Percentiles rank a stretch among this genome's conserved stretches.
These are phyloP conservation scores for Mechanitis mazaeus DNA, from an alignment of 2,888 invertebrate species.

Conservation along the genomic window DNA sequence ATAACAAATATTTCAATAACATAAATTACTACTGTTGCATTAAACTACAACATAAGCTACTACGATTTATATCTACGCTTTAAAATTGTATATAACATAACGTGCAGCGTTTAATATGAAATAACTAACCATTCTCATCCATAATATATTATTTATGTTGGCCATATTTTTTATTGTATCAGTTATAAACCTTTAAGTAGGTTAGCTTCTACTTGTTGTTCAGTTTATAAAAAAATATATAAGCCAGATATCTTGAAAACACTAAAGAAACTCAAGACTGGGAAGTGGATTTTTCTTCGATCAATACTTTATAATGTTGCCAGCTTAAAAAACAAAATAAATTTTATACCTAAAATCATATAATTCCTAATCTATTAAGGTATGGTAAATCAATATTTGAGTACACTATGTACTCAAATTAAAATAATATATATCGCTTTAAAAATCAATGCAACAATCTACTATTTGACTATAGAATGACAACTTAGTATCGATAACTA, in stretches of 20 bases:
- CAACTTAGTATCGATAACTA: not conserved
- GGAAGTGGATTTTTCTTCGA: not conserved
- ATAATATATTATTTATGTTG: slow-evolving; percentile 48
- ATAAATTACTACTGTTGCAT: slow-evolving; percentile 2
- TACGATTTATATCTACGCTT: not conserved
- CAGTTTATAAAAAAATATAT: not conserved
- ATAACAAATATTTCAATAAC: not conserved
- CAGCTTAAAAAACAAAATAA: slow-evolving; percentile 8
- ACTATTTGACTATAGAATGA: slow-evolving; percentile 10
- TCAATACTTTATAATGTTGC: slow-evolving; percentile 1
- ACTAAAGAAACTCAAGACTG: not conserved
- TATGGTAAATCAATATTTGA: no score
- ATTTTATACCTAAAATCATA: not conserved
- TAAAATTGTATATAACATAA: no score
- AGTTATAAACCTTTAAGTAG: not conserved
- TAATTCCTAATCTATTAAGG: no score
- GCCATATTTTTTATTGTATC: slow-evolving; percentile 40
- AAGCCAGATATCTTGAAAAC: not conserved
- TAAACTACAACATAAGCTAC: not conserved
- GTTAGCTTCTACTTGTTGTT: not conserved
- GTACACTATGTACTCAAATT: not conserved
- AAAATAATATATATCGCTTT: slow-evolving; percentile 8
- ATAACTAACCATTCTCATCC: slow-evolving; percentile 56
- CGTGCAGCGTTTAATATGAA: not conserved
- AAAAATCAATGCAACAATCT: slow-evolving; percentile 26